phyloP scores from a whole-genome alignment of 2,797 vertebrate species.

The Leptodactylus fallax region DNA sequence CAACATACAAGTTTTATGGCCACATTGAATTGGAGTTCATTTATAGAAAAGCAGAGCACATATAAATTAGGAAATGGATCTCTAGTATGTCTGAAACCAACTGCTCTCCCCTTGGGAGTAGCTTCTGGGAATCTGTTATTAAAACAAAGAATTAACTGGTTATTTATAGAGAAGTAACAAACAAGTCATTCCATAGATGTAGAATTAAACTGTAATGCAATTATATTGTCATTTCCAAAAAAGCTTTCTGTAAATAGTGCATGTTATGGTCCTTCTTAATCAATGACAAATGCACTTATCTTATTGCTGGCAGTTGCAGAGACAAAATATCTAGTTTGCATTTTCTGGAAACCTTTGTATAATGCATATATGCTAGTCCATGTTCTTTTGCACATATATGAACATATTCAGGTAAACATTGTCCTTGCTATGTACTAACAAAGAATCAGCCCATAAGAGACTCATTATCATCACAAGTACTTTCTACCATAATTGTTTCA shows the following conservation, averaged over 20 bases:
- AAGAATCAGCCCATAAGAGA: too few relatives aligned
- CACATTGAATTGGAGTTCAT: background rate
- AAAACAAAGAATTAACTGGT: conserved; percentile 25
- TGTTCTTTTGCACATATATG: too few relatives aligned
- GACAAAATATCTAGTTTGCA: too few relatives aligned
- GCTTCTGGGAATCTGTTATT: conserved; percentile 40
- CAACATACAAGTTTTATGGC: too few relatives aligned
- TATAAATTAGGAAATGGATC: conserved; percentile 26
- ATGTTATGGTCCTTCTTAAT: background rate
- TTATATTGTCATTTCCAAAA: background rate
- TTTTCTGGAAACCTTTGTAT: too few relatives aligned
- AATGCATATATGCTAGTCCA: too few relatives aligned
- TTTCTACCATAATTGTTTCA: too few relatives aligned
- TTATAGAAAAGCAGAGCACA: background rate
- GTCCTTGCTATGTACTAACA: too few relatives aligned
- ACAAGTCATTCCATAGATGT: background rate
- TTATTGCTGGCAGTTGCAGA: background rate
- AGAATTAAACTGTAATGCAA: background rate
- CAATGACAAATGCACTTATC: background rate
- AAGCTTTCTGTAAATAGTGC: background rate
- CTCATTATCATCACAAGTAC: too few relatives aligned
- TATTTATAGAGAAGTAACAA: conserved; percentile 23
- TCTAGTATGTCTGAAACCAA: conserved; percentile 14
- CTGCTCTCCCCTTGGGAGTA: conserved; percentile 11
- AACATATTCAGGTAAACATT: too few relatives aligned